phyloP scores from a whole-genome alignment of 2,113 vertebrate species.

The Mellivora capensis region DNA sequence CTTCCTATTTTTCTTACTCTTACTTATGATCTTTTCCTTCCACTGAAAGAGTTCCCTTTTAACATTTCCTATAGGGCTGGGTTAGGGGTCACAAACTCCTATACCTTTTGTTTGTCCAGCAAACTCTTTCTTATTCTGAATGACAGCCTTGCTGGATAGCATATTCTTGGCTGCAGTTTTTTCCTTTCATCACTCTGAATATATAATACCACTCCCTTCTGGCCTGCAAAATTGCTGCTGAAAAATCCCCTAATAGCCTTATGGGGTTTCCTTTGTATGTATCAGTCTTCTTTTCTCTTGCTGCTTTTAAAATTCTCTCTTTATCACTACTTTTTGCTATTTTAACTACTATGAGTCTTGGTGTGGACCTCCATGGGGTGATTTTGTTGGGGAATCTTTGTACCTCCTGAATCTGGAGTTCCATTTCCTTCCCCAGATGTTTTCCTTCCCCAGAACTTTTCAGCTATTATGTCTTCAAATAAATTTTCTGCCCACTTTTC shows the following conservation, averaged over 20 bases:
- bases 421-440: background rate
- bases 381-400: background rate
- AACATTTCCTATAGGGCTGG: background rate
- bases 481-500: background rate
- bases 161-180: background rate
- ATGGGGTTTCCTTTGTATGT: background rate
- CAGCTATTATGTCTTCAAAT: background rate
- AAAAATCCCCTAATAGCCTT: background rate
- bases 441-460: background rate
- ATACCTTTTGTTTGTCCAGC: background rate
- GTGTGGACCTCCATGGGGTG: background rate
- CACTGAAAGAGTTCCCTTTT: background rate
- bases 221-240: background rate
- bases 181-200: background rate
- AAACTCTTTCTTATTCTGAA: background rate
- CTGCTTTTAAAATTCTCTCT: background rate
- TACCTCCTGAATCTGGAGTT: background rate
- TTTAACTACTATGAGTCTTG: background rate
- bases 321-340: background rate
- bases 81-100: background rate
- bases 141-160: background rate
- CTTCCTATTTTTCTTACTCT: background rate
- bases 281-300: background rate
- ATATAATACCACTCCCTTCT: background rate
- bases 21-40: background rate